Evolutionary conservation across 2,797 vertebrate genomes (phyloP).

Genomic region (Esox masquinongy): DNA sequence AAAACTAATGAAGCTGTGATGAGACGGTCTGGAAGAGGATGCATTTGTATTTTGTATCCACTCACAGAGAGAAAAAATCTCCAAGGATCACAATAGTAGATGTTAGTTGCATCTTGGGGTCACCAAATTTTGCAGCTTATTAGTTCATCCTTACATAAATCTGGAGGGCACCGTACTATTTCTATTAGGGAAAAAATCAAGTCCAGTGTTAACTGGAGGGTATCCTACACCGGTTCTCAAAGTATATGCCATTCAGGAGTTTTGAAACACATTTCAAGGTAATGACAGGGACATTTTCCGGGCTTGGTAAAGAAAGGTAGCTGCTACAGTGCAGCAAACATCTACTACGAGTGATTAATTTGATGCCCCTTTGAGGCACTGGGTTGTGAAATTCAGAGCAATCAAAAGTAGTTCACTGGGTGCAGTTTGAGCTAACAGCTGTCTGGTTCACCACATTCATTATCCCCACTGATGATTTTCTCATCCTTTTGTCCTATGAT

Average conservation of each 20-base stretch:
- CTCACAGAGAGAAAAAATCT: too few species aligned
- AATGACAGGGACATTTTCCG: slow-evolving; percentile 6
- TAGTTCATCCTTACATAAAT: too few species aligned
- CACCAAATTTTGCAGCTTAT: too few species aligned
- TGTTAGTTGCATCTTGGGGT: too few species aligned
- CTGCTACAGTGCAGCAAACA: neutral
- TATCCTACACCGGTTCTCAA: too few species aligned
- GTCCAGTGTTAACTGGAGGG: neutral
- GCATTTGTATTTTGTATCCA: too few species aligned
- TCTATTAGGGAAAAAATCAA: neutral
- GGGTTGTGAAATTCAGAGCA: slow-evolving; percentile 4
- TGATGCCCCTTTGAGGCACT: slow-evolving; percentile 3
- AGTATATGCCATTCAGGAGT: neutral
- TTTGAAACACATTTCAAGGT: neutral
- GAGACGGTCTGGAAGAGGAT: too few species aligned
- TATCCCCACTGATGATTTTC: slow-evolving; percentile 7
- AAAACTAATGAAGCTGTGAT: too few species aligned
- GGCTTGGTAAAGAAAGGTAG: neutral
- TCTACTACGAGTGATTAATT: slow-evolving; percentile 12
- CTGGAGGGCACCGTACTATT: too few species aligned
- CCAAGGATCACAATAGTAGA: too few species aligned
- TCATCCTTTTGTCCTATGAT: slow-evolving; percentile 11
- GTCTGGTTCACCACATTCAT: slow-evolving; percentile 7
- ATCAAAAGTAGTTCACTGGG: slow-evolving; percentile 8
- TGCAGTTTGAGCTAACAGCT: slow-evolving; percentile 9